These are phyloP conservation scores for Trichonephila inaurata DNA, from an alignment of 1,140 invertebrate genomes.

Conservation along the genomic window DNA sequence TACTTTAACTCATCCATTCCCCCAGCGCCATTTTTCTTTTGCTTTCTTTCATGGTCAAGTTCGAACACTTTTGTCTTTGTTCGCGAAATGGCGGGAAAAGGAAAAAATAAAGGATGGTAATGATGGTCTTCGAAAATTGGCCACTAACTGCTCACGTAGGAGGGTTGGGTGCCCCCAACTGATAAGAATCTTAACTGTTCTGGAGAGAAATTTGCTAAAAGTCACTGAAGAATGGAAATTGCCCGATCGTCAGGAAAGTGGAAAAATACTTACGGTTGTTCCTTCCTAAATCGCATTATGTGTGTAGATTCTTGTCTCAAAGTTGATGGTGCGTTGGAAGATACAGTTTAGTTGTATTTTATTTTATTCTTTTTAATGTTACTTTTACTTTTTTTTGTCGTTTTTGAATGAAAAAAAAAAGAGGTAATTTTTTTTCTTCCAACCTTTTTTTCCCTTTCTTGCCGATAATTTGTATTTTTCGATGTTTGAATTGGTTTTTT, in stretches of 20 bases:
- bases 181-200: constrained; percentile 49
- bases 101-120: neutral
- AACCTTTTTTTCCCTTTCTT: neutral
- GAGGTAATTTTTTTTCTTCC: neutral
- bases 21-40: constrained; percentile 48
- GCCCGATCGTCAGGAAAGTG: constrained; percentile 31
- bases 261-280: constrained; percentile 51
- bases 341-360: constrained; percentile 9
- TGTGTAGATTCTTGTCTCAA: constrained; percentile 17
- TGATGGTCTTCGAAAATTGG: constrained; percentile 54
- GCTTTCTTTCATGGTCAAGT: constrained; percentile 72
- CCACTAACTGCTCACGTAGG: constrained; percentile 22
- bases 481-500: neutral
- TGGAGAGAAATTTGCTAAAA: constrained; percentile 31
- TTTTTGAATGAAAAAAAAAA: neutral
- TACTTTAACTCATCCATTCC: neutral
- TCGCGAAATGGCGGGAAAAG: neutral
- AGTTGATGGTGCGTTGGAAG: constrained; percentile 28
- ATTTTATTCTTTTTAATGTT: neutral
- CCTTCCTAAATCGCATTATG: neutral
- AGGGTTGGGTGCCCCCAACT: neutral
- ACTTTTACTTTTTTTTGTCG: too few relatives aligned
- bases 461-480: neutral
- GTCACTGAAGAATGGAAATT: constrained; percentile 43
- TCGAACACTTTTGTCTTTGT: constrained; percentile 63